phyloP scores from a whole-genome alignment of 2,113 vertebrate genomes.

The Ctenomys sociabilis region DNA sequence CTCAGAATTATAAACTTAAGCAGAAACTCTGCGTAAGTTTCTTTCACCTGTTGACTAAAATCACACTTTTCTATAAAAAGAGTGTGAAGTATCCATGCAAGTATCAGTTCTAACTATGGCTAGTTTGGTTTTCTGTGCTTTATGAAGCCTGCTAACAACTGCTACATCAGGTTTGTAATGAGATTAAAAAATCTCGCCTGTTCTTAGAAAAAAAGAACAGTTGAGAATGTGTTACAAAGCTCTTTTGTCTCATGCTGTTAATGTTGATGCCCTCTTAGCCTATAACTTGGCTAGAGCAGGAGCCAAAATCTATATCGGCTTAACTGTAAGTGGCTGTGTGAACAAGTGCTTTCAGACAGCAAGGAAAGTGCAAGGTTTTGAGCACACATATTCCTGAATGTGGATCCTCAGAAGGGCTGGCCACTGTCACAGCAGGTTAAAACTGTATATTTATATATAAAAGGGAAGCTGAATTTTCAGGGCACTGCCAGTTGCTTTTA shows the following conservation, averaged over 20 bases:
- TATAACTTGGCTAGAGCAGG: conserved; percentile 67
- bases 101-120: background rate
- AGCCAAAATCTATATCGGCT: conserved; percentile 79
- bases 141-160: conserved; percentile 39
- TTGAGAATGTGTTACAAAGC: conserved; percentile 78
- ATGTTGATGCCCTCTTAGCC: conserved; percentile 73
- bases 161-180: conserved; percentile 52
- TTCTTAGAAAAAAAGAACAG: conserved; percentile 67
- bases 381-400: background rate
- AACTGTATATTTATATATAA: conserved; percentile 40
- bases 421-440: conserved; percentile 61
- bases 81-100: background rate
- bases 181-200: conserved; percentile 76
- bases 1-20: conserved; percentile 36
- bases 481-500: conserved; percentile 73
- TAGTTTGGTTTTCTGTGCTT: background rate
- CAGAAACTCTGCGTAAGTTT: background rate
- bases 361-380: background rate
- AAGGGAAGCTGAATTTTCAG: conserved; percentile 77
- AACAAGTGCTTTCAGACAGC: background rate
- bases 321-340: conserved; percentile 76
- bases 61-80: background rate
- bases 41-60: background rate
- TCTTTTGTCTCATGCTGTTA: conserved; percentile 77
- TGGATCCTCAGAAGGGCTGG: conserved; percentile 25